Evolutionary conservation across 35 echinoderm and acorn worm species (phyloP).

Genomic region (Apostichopus californicus): DNA sequence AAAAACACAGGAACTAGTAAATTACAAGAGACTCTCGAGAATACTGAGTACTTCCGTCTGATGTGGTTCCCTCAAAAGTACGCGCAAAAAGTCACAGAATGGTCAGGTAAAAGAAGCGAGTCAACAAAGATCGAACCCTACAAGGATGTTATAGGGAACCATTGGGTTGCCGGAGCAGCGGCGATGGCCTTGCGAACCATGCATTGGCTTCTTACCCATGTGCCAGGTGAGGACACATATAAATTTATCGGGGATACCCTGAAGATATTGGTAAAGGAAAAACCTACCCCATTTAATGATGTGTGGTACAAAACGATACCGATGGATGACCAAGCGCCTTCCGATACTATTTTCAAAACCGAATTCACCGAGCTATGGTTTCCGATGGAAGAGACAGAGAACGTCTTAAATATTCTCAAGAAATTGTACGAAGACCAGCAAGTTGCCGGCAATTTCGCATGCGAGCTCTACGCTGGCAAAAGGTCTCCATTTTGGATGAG

Average conservation of each 20-base stretch:
- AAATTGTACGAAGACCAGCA: constrained; percentile 30
- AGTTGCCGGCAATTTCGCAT: constrained; percentile 1
- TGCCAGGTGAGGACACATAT: background rate
- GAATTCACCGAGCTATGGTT: constrained; percentile 53
- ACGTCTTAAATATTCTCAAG: constrained; percentile 31
- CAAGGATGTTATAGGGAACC: background rate
- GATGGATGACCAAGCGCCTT: constrained; percentile 41
- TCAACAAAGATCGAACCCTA: constrained; percentile 3
- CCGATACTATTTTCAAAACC: constrained; percentile 21
- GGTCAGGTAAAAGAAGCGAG: background rate
- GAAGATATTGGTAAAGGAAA: background rate
- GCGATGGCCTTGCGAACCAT: background rate
- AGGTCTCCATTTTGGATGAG: constrained; percentile 47
- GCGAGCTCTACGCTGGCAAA: constrained; percentile 26
- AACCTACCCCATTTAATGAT: constrained; percentile 2
- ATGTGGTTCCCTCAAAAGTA: constrained; percentile 37
- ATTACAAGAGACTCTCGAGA: background rate
- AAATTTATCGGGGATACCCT: constrained; percentile 10
- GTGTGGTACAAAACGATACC: constrained; percentile 52
- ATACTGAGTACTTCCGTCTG: constrained; percentile 6
- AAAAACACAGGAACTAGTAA: background rate
- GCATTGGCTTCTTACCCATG: constrained; percentile 5
- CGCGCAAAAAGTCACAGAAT: constrained; percentile 24
- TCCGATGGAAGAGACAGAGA: constrained; percentile 31
- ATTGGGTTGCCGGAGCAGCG: background rate